Percentiles rank a stretch among this genome's conserved stretches.
Conservation (phyloP, 1,140 invertebrate species). For the Tetragonula clypearis region DNA sequence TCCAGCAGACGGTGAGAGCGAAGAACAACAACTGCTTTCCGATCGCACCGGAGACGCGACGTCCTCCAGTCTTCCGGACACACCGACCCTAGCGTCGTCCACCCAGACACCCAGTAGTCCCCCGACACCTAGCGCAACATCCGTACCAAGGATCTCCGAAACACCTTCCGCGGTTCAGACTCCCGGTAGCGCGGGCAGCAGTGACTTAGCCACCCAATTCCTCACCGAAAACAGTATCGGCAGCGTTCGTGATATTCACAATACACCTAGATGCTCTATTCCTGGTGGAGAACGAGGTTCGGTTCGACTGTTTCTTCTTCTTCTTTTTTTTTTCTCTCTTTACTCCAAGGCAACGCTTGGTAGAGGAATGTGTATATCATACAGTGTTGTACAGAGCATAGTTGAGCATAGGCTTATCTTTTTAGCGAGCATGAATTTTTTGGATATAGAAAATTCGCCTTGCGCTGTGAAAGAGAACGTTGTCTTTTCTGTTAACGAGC, state of each 20-base stretch:
- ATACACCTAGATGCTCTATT: conserved; percentile 76
- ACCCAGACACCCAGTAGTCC: conserved; percentile 71
- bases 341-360: neutral
- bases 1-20: conserved; percentile 77
- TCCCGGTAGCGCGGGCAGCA: conserved; percentile 84
- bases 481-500: conserved; percentile 28
- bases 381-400: neutral
- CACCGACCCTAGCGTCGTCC: conserved; percentile 60
- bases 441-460: neutral
- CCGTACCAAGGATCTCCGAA: conserved; percentile 77
- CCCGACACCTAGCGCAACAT: conserved; percentile 67
- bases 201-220: conserved; percentile 82
- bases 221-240: conserved; percentile 62
- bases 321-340: neutral
- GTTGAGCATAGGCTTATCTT: neutral
- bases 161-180: conserved; percentile 81
- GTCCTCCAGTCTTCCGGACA: conserved; percentile 62
- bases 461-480: neutral
- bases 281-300: conserved; percentile 78
- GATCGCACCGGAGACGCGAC: conserved; percentile 50
- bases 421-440: too few relatives aligned
- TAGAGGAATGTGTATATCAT: neutral
- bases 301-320: conserved; percentile 60
- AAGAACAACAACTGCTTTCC: conserved; percentile 65
- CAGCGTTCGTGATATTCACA: conserved; percentile 70